These are phyloP conservation scores for Pantherophis guttatus DNA, from an alignment of 2,113 vertebrate genomes.

Conservation along the genomic window DNA sequence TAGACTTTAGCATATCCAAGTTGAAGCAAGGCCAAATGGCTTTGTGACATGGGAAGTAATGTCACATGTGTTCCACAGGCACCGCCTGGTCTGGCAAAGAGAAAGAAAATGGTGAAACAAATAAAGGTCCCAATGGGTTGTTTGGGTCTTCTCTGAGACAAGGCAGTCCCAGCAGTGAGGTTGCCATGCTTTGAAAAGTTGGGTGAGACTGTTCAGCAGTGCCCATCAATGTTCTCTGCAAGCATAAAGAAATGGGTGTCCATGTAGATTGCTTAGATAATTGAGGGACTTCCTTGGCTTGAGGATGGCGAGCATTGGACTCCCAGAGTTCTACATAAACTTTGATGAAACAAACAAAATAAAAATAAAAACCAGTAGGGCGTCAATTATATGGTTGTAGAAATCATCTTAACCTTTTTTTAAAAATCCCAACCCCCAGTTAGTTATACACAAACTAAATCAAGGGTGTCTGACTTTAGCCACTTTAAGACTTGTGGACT, in stretches of 20 bases:
- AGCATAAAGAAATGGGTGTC: background rate
- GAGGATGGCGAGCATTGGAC: background rate
- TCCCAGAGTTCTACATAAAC: background rate
- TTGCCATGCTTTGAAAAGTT: background rate
- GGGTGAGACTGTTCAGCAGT: background rate
- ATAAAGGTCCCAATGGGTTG: background rate
- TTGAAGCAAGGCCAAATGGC: background rate
- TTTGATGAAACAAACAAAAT: no score
- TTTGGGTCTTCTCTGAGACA: background rate
- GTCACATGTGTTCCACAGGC: background rate
- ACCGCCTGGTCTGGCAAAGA: no score
- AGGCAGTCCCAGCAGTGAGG: background rate
- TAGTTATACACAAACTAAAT: background rate
- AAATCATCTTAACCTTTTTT: background rate
- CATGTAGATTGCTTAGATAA: background rate
- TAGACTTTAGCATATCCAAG: background rate
- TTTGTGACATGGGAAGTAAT: background rate
- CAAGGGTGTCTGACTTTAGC: no score
- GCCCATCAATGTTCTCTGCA: background rate
- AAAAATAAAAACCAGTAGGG: background rate
- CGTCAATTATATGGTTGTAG: background rate
- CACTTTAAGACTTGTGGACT: no score
- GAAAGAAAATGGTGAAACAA: background rate
- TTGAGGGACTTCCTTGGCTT: background rate
- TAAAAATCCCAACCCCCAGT: no score